Base-by-base conservation (phyloP, 2,113 vertebrate species). In the Marmota flaviventris region DNA sequence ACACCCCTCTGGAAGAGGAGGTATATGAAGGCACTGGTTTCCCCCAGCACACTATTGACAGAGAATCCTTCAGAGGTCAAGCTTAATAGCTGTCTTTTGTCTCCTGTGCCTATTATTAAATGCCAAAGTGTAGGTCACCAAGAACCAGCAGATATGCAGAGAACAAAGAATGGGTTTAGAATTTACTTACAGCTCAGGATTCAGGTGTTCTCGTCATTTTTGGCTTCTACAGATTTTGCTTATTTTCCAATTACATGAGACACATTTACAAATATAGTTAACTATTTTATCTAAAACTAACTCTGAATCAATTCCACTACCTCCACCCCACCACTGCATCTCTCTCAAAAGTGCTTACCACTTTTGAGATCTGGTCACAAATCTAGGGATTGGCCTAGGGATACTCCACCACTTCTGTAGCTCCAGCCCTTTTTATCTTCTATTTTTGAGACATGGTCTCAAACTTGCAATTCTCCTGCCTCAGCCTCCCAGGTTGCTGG, bases 221-320 rank as follows among this genome's bases (percentile, higher is more conserved):
- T 76, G 39, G 17, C 34, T 81, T 9, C 29, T 39, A 63, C 69
- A 90, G 22, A 13, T 72, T 77, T 87, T 87, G n/a, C 34, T 56
- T 56, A 56, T 58, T 91, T 85, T 65, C 63, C 82, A 75, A 91
- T 9, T 65, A 63, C 65, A 29, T 96, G 39, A 65, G 87, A 5
- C n/a, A 75, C 24, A 37, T 82, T 86, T 75, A 93, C 84, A 93
- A 69, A 53, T 12, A 39, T 18, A 25, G 7, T 69, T 27, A 58
- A 84, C 82, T 51, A 88, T 75, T 85, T 67, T 95, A 84, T 84
- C n/a, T 85, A 76, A 83, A 88, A 67, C 8, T 91, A 84, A 83
- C 13, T 63, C n/a, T 34, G 51, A 65, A 32, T 67, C 65, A 32
- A 34, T 27, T 32, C 29, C 29, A 34, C 65, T 32, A 67, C 4